Base-by-base conservation (phyloP, 2,797 vertebrate genomes). In the Podarcis siculus region DNA sequence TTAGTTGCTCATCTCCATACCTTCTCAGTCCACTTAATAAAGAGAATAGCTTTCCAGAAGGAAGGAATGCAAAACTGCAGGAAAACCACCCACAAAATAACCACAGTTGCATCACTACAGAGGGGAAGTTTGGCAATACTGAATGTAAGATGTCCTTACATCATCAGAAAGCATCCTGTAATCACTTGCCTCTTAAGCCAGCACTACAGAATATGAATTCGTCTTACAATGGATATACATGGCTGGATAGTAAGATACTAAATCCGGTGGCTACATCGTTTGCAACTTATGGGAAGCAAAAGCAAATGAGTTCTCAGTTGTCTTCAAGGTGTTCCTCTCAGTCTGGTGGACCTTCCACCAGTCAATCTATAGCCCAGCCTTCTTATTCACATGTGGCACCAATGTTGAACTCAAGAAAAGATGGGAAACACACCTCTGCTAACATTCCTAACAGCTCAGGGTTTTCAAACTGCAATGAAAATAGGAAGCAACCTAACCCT, bases 321-420 rank as follows among this genome's bases (percentile, higher is more conserved):
- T 94, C 95, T 27, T 94, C 95, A 0, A 94, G 91, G 72, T 87
- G 89, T 73, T 93, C 95, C n/a, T 12, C 89, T 19, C 61, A 75
- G 71, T 92, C 94, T 0, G 9, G 72, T 64, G 93, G 85, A 12
- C 93, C 93, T 86, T 91, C 95, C 30, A 90, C 84, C 32, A 89
- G 91, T 85, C 87, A 72, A 30, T 79, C 94, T 45, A 0, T 58
- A 10, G 1, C 82, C 8, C 92, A 89, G 35, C 8, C 91, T 27
- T 87, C 92, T 7, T 93, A 32, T 85, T 84, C 94, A 0, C 94
- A 92, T 4, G 30, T 87, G 7, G 86, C 90, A 1, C 90, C 95
- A 0, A 0, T 79, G 37, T 87, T 91, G 7, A 81, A 85, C 85
- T 6, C 88, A 1, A 86, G 83, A 64, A 95, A 93, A 71, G 92